Conservation (phyloP, 2,888 invertebrate species). For the Eupithecia centaureata region DNA sequence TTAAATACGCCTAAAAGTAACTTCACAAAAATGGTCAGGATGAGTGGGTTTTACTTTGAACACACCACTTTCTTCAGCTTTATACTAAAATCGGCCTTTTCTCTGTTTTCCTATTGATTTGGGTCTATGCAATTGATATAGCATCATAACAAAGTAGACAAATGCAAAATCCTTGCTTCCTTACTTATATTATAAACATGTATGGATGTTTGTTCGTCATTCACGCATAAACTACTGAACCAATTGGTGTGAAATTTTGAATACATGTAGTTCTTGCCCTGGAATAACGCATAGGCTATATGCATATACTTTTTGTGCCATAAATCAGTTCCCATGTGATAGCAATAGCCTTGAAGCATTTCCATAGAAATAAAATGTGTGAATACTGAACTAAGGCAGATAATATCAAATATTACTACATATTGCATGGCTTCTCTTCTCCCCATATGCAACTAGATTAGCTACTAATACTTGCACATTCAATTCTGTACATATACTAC, state of each 20-base stretch:
- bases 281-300: too few relatives aligned
- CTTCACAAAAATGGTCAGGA: not conserved
- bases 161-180: too few relatives aligned
- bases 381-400: too few relatives aligned
- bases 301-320: too few relatives aligned
- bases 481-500: conserved; percentile 17
- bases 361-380: too few relatives aligned
- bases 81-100: not conserved
- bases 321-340: too few relatives aligned
- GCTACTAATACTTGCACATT: conserved; percentile 10
- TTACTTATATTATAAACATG: too few relatives aligned
- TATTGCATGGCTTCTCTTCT: not conserved
- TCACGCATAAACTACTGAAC: too few relatives aligned
- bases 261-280: too few relatives aligned
- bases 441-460: not conserved
- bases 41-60: not conserved
- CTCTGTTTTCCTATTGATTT: not conserved
- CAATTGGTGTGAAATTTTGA: too few relatives aligned
- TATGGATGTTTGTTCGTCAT: too few relatives aligned
- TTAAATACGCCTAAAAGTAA: not conserved
- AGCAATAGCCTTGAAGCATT: too few relatives aligned
- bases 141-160: not conserved
- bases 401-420: not conserved
- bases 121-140: not conserved
- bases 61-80: not conserved